These are phyloP conservation scores for Megaptera novaeangliae DNA, from an alignment of 2,113 vertebrate species.

Conservation along the genomic window DNA sequence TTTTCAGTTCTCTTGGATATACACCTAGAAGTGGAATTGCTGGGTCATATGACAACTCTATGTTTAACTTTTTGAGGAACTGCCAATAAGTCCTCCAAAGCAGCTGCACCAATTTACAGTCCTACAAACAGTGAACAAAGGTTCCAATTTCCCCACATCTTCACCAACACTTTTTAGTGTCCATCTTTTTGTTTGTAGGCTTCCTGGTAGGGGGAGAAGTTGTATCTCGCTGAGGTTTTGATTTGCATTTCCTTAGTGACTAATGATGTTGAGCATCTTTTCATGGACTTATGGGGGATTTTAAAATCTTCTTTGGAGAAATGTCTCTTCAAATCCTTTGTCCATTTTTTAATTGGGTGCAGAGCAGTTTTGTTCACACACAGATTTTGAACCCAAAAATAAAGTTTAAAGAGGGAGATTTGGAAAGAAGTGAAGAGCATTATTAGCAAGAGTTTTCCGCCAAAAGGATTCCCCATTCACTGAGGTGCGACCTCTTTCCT, in stretches of 20 bases:
- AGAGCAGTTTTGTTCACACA: background rate
- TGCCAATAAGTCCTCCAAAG: background rate
- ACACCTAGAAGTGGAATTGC: background rate
- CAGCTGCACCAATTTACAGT: background rate
- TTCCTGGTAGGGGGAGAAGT: accelerated
- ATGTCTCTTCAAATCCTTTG: background rate
- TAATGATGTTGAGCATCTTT: background rate
- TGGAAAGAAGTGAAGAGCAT: background rate
- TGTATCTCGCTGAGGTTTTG: background rate
- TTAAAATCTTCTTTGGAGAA: background rate
- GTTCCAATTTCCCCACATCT: background rate
- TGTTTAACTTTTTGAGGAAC: background rate
- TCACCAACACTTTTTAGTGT: background rate
- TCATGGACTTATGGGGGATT: background rate
- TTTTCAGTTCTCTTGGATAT: background rate
- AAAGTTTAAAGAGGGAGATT: background rate
- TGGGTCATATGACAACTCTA: background rate
- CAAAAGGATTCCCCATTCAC: background rate
- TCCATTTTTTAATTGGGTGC: background rate
- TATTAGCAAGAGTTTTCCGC: background rate
- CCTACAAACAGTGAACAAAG: background rate
- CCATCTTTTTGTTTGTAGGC: background rate
- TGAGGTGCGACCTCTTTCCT: accelerated
- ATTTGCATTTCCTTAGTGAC: background rate
- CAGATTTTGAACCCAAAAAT: background rate